Evolutionary conservation across 2,113 vertebrate species (phyloP), one percentile per base, ranked within the genome.

Genomic region (human): DNA sequence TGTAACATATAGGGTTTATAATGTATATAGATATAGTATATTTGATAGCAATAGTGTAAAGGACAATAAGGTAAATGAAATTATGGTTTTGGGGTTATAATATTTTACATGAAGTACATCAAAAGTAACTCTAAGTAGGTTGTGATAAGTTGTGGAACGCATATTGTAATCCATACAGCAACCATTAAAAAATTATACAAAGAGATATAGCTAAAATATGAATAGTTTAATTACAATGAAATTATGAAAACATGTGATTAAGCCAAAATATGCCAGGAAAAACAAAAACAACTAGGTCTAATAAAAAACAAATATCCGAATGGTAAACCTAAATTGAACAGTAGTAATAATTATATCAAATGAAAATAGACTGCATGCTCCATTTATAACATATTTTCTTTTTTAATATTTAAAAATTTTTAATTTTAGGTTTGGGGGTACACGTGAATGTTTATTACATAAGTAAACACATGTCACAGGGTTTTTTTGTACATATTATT

Each of bases 231-330:
- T 81, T 30, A 70, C 27, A 32, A 2, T 83, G 32, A 52, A 82
- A 88, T 79, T 94, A 72, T 94, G 78, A 78, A 73, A 97, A 38
- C 9, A 83, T 59, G 68, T 90, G 85, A 66, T 81, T 57, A 87
- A 93, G 11, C 16, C 27, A 64, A 84, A 91, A 87, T 68, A 70
- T 43, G 12, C 75, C 32, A 92, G 43, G 12, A 92, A 83, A 83
- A 50, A 17, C 25, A 20, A 4, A 23, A 64, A n/a, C 55, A 61
- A 22, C 6, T 38, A 79, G 10, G 8, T 38, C 72, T 48, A 87
- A 66, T 59, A 80, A 27, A 59, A 91, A 88, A 76, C 59, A 88
- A 82, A 81, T 81, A 86, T 55, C 35, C n/a, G 50, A 72, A 6
- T 61, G 43, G 18, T 55, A 87, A 75, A 91, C 6, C 38, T 81